Evolutionary conservation across 53 echinoderm and acorn worm species (phyloP).

Genomic region (Henricia sp.): DNA sequence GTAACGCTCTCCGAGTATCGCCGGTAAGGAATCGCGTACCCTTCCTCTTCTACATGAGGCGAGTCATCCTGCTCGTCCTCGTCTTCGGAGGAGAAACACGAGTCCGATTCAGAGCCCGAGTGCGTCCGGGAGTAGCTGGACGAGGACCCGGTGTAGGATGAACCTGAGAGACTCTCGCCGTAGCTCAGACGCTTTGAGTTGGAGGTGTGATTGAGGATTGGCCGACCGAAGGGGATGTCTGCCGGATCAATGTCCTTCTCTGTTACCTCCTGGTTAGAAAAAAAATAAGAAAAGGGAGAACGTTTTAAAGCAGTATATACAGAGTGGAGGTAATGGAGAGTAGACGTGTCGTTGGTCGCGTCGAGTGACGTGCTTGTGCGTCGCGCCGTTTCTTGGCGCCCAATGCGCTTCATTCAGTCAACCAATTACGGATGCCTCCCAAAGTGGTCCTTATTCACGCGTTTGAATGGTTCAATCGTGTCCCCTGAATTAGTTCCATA

Average conservation of each 20-base stretch:
- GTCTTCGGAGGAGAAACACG: slow-evolving; percentile 49
- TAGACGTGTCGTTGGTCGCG: no score
- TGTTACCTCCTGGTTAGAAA: slow-evolving; percentile 39
- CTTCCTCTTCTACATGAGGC: not conserved
- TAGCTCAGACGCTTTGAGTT: slow-evolving; percentile 23
- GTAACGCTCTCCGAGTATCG: slow-evolving; percentile 75
- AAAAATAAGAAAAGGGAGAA: not conserved
- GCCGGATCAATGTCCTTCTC: slow-evolving; percentile 62
- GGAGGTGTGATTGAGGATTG: not conserved
- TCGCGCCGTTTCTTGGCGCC: no score
- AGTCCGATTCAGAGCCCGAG: slow-evolving; percentile 54
- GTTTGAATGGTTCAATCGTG: no score
- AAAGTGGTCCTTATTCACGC: no score
- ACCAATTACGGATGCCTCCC: no score
- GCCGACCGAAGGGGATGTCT: slow-evolving; percentile 40
- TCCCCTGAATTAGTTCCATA: no score
- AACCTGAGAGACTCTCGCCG: slow-evolving; percentile 38
- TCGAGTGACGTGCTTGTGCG: no score
- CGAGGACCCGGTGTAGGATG: slow-evolving; percentile 32
- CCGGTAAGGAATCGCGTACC: slow-evolving; percentile 49
- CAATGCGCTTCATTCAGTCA: no score
- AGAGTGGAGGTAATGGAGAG: not conserved
- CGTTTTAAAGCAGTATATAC: not conserved
- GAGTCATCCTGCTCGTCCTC: slow-evolving; percentile 19
- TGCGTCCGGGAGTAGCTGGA: not conserved